Conservation (phyloP, 2,113 vertebrate genomes). For the Siniperca chuatsi region DNA sequence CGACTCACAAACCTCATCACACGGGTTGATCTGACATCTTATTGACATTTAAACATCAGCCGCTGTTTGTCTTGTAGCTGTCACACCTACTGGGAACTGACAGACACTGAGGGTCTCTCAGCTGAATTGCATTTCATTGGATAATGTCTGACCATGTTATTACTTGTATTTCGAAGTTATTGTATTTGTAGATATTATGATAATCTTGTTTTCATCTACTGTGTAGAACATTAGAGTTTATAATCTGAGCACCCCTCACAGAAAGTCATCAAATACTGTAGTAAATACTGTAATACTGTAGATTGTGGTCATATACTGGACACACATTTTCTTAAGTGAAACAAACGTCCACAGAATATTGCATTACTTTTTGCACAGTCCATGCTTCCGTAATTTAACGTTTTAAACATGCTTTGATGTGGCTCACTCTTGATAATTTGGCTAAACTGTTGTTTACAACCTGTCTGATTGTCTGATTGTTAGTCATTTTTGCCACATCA, state of each 20-base stretch:
- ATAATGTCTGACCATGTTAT: slow-evolving; percentile 37
- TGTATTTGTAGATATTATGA: slow-evolving; percentile 14
- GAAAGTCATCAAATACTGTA: slow-evolving; percentile 13
- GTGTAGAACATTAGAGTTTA: not conserved
- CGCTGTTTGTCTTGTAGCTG: slow-evolving; percentile 56
- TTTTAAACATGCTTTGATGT: not conserved
- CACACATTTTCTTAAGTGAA: not conserved
- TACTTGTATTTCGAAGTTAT: slow-evolving; percentile 25
- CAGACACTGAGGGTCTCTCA: slow-evolving; percentile 20
- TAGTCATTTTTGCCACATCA: no score
- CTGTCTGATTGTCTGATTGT: no score
- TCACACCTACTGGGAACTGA: slow-evolving; percentile 52
- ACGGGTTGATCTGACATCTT: slow-evolving; percentile 54
- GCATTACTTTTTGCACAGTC: not conserved
- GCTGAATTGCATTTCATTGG: slow-evolving; percentile 50
- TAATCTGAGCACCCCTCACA: not conserved
- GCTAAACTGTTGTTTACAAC: no score
- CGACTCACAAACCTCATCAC: slow-evolving; percentile 52
- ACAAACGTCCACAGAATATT: not conserved
- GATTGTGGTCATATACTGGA: not conserved
- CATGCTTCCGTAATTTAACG: not conserved
- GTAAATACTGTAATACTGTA: not conserved
- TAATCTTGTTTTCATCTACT: slow-evolving; percentile 44
- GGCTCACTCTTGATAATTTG: no score
- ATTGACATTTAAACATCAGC: slow-evolving; percentile 63